A percentile compares a stretch with the other conserved stretches of the same genome.
Conservation (phyloP, 2,113 vertebrate genomes). For the Cisticola juncidis region DNA sequence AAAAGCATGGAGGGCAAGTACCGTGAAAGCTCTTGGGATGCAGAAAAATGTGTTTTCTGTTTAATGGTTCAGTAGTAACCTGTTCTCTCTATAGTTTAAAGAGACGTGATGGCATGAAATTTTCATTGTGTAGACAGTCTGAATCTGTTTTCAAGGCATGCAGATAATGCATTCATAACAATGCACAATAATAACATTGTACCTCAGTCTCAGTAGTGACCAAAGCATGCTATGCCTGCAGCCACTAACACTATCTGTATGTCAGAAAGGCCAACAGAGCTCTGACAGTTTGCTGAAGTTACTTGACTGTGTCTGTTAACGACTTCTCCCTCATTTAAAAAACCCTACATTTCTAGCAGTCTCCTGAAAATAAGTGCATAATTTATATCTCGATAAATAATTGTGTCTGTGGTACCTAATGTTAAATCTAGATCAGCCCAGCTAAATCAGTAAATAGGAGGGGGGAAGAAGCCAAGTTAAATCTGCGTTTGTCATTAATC, state of each 20-base stretch:
- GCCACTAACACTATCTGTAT: not conserved
- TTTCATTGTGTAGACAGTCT: not conserved
- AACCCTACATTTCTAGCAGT: not conserved
- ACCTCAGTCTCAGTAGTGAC: not conserved
- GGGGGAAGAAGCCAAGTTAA: not conserved
- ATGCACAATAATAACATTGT: not conserved
- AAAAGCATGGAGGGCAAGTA: not conserved
- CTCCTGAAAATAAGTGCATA: not conserved
- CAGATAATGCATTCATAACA: not conserved
- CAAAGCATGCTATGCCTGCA: not conserved
- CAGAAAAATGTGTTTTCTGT: not conserved
- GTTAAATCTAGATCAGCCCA: not conserved
- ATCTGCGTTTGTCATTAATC: not conserved
- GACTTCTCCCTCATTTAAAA: not conserved
- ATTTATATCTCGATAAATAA: not conserved
- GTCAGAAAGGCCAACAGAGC: not conserved
- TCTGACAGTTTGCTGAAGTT: not conserved
- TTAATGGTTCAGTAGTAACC: not conserved
- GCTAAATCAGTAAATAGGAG: not conserved
- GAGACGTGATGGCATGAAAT: accelerated
- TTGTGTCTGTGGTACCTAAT: not conserved
- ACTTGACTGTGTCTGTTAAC: not conserved
- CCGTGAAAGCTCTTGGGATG: not conserved
- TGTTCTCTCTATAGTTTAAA: not conserved
- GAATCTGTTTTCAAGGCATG: not conserved